Evolutionary conservation across 1,140 invertebrate genomes (phyloP), one percentile per base, ranked within the genome.

Genomic region (Zaprionus lachaisei): DNA sequence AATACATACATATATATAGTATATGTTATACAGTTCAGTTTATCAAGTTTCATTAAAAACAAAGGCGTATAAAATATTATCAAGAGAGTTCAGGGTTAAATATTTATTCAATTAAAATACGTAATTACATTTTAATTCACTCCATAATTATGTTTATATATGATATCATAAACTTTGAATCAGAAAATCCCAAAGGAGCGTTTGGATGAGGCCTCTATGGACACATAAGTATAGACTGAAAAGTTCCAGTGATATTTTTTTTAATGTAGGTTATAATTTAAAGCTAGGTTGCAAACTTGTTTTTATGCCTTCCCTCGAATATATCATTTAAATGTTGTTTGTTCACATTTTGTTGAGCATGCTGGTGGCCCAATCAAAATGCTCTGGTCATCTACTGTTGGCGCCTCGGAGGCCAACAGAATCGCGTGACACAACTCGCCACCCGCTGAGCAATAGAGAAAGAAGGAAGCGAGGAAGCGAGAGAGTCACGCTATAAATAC

Each of bases 401-500:
- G 72, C 66, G 72, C 72, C 72, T 57, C 37, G 3, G 24, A 20
- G 67, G 44, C 60, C 60, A 75, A 64, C 31, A 41, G 37, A 64
- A 54, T 75, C 58, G 72, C 72, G 72, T 75, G 72, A 64, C 34
- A 58, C 54, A 56, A 63, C 34, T 63, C 20, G 37, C 66, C 72
- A 70, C 66, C 66, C 66, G 72, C 72, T 28, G 64, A 67, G 41
- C 26, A 17, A 44, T 15, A 17, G 5, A 44, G 6, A 47, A 7
- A 17, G 6, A 9, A 17, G 41, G 9, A 0, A 17, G 15, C 0
- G 4, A 41, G 6, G 2, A 7, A 47, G 9, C 7, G 44, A 26
- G 67, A 49, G 41, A 41, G 72, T 70, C 72, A 71, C 72, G 67
- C 72, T 71, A 75, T 76, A 76, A 76, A 76, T 76, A 76, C 44